Evolutionary conservation across 2,888 invertebrate genomes (phyloP).

Genomic region (Eupeodes luniger): DNA sequence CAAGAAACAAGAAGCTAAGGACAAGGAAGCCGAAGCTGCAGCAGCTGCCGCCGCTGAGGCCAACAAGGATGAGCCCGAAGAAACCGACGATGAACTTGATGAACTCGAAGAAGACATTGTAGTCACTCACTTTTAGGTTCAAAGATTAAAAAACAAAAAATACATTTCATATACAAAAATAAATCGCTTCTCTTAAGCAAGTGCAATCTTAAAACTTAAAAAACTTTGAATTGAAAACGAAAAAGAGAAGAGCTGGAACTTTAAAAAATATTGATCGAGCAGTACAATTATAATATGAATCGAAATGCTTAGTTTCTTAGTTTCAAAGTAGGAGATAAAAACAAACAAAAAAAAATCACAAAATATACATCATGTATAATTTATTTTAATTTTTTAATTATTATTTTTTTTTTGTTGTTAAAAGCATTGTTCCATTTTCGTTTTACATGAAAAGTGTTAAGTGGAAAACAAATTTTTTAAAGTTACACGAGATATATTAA

Average conservation of each 20-base stretch:
- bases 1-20: slow-evolving; percentile 87
- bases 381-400: not conserved
- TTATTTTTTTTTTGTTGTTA: slow-evolving; percentile 22
- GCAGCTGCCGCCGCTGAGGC: slow-evolving; percentile 79
- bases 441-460: slow-evolving; percentile 19
- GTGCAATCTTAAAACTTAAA: slow-evolving; percentile 68
- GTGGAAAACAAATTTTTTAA: slow-evolving; percentile 64
- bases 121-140: slow-evolving; percentile 90
- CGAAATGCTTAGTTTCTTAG: slow-evolving; percentile 43
- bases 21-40: slow-evolving; percentile 87
- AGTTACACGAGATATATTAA: slow-evolving; percentile 48
- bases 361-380: slow-evolving; percentile 14
- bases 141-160: slow-evolving; percentile 16
- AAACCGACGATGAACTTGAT: slow-evolving; percentile 94
- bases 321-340: slow-evolving; percentile 44
- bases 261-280: slow-evolving; percentile 49
- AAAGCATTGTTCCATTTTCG: slow-evolving; percentile 63
- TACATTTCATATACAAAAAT: not conserved
- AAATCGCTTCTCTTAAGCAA: slow-evolving; percentile 65
- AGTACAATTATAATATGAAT: slow-evolving; percentile 48
- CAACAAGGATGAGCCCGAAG: slow-evolving; percentile 86
- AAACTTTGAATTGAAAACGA: slow-evolving; percentile 43
- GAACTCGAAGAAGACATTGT: slow-evolving; percentile 95
- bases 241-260: slow-evolving; percentile 54
- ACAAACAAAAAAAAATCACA: slow-evolving; percentile 15